Conservation (phyloP, 2,888 invertebrate species). For the Lamellibrachia columna region DNA sequence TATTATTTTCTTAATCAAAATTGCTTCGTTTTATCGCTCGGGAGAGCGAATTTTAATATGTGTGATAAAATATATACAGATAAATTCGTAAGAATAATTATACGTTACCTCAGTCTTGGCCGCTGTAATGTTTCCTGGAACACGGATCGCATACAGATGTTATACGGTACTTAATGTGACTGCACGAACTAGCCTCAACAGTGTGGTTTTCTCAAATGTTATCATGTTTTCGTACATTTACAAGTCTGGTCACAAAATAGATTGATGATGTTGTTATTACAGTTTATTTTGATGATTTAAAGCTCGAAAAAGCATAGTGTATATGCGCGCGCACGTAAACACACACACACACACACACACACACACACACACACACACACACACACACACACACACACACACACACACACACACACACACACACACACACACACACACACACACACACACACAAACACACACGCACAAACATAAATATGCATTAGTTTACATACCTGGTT, state of each 20-base stretch:
- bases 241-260: too few species aligned
- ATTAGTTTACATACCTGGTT: not conserved
- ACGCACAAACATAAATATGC: too few species aligned
- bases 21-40: too few species aligned
- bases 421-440: not conserved
- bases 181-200: not conserved
- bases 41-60: too few species aligned
- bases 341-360: not conserved
- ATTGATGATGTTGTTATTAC: not conserved
- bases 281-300: not conserved
- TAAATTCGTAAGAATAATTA: not conserved
- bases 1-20: too few species aligned
- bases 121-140: not conserved
- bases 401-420: not conserved
- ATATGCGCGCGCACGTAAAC: not conserved
- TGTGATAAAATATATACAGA: not conserved
- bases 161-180: not conserved
- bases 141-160: not conserved
- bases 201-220: too few species aligned
- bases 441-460: not conserved
- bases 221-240: too few species aligned
- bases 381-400: too few species aligned
- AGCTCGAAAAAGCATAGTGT: not conserved
- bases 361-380: too few species aligned
- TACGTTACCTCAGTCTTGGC: not conserved